Evolutionary conservation across 2,797 vertebrate genomes (phyloP).

Genomic region (Lemur catta): DNA sequence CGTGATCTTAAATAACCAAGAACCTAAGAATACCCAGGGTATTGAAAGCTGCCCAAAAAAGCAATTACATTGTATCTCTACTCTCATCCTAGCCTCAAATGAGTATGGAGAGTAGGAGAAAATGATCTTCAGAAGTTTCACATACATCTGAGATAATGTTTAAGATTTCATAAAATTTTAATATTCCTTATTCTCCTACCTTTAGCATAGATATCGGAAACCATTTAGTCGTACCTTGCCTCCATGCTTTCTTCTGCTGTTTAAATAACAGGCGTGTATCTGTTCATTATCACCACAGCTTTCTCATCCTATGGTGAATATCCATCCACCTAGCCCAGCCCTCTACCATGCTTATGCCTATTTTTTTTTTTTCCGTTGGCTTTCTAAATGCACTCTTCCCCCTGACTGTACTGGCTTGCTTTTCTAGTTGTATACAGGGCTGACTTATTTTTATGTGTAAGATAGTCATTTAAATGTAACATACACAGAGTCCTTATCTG

Average conservation of each 20-base stretch:
- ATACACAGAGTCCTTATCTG: neutral
- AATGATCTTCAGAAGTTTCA: neutral
- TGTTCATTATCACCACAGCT: neutral
- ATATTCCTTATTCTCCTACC: neutral
- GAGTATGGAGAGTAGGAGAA: neutral
- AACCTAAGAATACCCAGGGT: neutral
- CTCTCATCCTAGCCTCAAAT: neutral
- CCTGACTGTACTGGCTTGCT: neutral
- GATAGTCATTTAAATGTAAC: neutral
- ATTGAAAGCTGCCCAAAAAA: neutral
- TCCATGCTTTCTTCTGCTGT: neutral
- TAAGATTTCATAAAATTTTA: neutral
- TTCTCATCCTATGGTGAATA: neutral
- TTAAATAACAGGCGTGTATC: neutral
- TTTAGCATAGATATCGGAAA: neutral
- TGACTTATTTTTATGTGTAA: neutral
- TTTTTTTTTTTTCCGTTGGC: neutral
- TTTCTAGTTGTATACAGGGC: neutral
- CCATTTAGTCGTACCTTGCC: neutral
- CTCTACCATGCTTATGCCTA: neutral
- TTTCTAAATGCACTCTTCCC: neutral
- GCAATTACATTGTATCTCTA: neutral
- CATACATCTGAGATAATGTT: neutral
- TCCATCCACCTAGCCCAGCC: neutral
- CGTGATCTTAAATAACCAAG: neutral